phyloP scores from a whole-genome alignment of 2,888 invertebrate species.

The Tenodera sinensis region DNA sequence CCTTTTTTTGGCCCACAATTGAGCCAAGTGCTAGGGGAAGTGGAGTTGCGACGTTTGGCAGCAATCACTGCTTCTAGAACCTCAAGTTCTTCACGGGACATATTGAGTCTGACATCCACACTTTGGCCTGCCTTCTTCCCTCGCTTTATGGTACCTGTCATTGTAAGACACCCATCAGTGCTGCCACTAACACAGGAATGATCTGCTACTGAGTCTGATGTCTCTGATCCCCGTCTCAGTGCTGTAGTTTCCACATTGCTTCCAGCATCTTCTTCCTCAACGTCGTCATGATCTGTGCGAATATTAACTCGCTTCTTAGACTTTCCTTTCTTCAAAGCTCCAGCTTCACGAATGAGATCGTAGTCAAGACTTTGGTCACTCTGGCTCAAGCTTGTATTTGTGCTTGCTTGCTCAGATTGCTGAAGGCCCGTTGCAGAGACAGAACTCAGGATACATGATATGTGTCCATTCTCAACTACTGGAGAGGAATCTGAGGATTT shows the following conservation, averaged over 20 bases:
- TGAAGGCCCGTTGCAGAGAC: background rate
- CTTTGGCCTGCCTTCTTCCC: constrained; percentile 69
- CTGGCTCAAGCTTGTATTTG: constrained; percentile 22
- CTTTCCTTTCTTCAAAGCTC: constrained; percentile 35
- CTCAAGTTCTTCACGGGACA: constrained; percentile 67
- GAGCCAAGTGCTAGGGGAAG: constrained; percentile 43
- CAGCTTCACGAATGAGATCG: constrained; percentile 16
- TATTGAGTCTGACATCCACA: constrained; percentile 67
- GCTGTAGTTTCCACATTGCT: constrained; percentile 36
- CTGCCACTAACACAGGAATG: constrained; percentile 53
- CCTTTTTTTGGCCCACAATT: constrained; percentile 58
- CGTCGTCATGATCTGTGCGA: constrained; percentile 49
- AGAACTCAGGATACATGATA: background rate
- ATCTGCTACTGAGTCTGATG: constrained; percentile 51
- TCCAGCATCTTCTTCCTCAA: constrained; percentile 43
- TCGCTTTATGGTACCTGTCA: constrained; percentile 69
- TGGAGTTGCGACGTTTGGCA: constrained; percentile 49
- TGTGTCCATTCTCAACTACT: constrained; percentile 16
- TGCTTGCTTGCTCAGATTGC: constrained; percentile 8
- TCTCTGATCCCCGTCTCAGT: constrained; percentile 45
- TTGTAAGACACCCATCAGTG: constrained; percentile 60
- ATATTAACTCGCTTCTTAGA: constrained; percentile 61
- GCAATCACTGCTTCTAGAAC: constrained; percentile 63
- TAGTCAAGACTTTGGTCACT: constrained; percentile 24
- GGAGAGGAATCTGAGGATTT: background rate